Base-by-base conservation (phyloP, 2,113 vertebrate species). In the Butastur rufipennis region DNA sequence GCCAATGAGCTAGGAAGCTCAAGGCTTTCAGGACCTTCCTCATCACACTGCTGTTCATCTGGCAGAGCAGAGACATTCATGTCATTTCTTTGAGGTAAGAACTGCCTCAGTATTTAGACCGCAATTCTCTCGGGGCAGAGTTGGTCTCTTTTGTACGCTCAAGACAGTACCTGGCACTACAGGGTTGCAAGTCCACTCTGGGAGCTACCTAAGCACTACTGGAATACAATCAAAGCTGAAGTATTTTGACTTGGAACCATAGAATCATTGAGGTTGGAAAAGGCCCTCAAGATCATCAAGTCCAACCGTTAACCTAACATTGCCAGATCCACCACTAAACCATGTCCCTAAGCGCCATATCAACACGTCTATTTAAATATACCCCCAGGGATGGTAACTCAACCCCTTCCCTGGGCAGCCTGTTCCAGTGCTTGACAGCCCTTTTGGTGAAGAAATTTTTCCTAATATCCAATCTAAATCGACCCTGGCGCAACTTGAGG, bases 31-130 rank as follows among this genome's bases (percentile, higher is more conserved):
- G 96, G 17, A 10, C 93, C 83, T 17, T 97, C 97, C 87, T 97
- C 97, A 1, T 97, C 85, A 1, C 96, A 95, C 16, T 72, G 96
- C 67, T 91, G 96, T 56, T 93, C 82, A 32, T 95, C 97, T 98
- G 96, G 58, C 27, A 5, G 95, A 19, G 95, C 86, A 95, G 93
- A 93, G 93, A 96, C 74, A 94, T 3, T 6, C 5, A 5, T 15
- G 89, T 94, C 70, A 93, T 16, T 80, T 1, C 66, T 43, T 1
- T 31, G 48, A 38, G 68, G 4, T 9, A 20, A 13, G 63, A 58
- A 22, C 14, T 0, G 32, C 50, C 42, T 3, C 4, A 0, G 13
- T 21, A 40, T 5, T 55, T 3, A 80, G 34, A 50, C 11, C 5
- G 2, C 71, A 1, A 1, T 0, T 36, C 55, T 36, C 63, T 6